Evolutionary conservation across 2,888 invertebrate genomes (phyloP), one percentile per base, ranked within the genome.

Genomic region (Nysson spinosus): DNA sequence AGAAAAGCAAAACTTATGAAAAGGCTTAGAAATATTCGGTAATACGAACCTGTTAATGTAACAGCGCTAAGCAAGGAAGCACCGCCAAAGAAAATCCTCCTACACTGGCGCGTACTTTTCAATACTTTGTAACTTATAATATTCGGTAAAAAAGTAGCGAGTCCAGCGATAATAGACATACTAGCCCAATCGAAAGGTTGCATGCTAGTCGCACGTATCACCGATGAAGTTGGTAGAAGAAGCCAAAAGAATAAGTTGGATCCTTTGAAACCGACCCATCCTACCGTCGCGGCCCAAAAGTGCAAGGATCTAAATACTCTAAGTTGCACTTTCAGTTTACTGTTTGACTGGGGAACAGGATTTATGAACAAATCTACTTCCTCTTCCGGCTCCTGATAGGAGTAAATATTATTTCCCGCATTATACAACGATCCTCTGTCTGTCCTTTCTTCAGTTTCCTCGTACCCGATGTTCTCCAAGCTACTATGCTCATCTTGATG

Each of bases 21-120:
- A 16, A 24, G 9, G 1, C 9, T 1, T 9, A 30, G 1, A 11
- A 1, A 30, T 1, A n/a, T 9, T 4, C 11, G 4, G n/a, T 3
- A 26, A 11, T n/a, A 57, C 28, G 5, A 49, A 67, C 82, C 79
- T 20, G 78, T 19, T n/a, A 83, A 57, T 49, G 68, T 71, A 19
- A 70, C 2, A 12, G 71, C 50, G 17, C 78, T 72, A 4, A 80
- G 63, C 76, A 77, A 82, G 12, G 72, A 81, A n/a, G 77, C 49
- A 6, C 57, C 35, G 0, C 82, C 82, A 30, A 83, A 82, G 17
- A 70, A 72, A 5, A 82, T 37, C 56, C 80, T 76, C 46, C 82
- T 77, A 63, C 58, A 67, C 12, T 74, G 68, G 9, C 66, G 74
- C 0, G 72, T 67, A 1, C 52, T 12, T 19, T 35, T 28, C 2